phyloP scores from a whole-genome alignment of 2,113 vertebrate genomes.

The Rhinoptilus africanus region DNA sequence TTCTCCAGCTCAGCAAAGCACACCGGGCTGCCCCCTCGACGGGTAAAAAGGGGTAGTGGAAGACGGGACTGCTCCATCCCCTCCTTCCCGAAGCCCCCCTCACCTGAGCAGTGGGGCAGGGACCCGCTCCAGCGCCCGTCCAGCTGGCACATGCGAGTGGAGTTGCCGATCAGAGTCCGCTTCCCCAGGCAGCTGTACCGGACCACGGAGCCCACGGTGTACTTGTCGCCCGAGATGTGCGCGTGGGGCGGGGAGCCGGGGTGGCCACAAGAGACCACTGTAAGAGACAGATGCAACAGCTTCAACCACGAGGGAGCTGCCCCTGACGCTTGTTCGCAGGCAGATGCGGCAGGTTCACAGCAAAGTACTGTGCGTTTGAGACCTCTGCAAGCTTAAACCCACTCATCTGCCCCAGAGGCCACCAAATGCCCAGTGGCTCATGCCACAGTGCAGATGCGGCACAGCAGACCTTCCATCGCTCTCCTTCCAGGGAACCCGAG shows the following conservation, averaged over 20 bases:
- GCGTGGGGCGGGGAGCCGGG: slow-evolving; percentile 88
- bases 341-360: not conserved
- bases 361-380: fast-evolving
- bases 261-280: slow-evolving; percentile 95
- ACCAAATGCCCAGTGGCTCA: fast-evolving
- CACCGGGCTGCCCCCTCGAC: fast-evolving
- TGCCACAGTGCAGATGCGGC: not conserved
- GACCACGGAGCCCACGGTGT: slow-evolving; percentile 88
- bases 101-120: slow-evolving; percentile 96
- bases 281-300: not conserved
- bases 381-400: not conserved
- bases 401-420: not conserved
- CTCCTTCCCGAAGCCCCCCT: not conserved
- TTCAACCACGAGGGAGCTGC: fast-evolving
- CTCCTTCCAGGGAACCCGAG: not conserved
- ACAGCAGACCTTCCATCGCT: fast-evolving
- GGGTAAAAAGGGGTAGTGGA: fast-evolving
- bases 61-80: too few species aligned
- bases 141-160: slow-evolving; percentile 91
- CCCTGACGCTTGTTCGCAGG: fast-evolving
- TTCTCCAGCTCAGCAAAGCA: not conserved
- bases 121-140: slow-evolving; percentile 95
- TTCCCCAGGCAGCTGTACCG: slow-evolving; percentile 89
- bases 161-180: slow-evolving; percentile 85
- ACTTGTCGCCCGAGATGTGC: slow-evolving; percentile 88